These are phyloP conservation scores for Melanerpes formicivorus DNA, from an alignment of 2,113 vertebrate species.

Conservation along the genomic window DNA sequence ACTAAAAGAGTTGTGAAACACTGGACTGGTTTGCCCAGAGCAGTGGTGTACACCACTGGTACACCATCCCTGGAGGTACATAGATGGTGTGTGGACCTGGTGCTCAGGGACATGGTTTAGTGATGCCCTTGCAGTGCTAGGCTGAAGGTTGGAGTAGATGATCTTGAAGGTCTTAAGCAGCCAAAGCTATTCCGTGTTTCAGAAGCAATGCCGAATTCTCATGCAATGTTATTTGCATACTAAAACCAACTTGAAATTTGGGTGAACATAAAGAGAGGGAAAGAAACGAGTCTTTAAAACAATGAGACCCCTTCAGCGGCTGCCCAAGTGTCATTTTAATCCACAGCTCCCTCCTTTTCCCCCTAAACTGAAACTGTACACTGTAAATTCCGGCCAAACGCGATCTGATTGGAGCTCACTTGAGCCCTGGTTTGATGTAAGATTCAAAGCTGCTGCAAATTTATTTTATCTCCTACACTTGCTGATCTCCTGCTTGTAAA, in stretches of 20 bases:
- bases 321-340: not conserved
- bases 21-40: too few relatives aligned
- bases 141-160: too few relatives aligned
- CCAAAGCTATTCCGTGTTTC: not conserved
- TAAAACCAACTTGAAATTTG: constrained; percentile 22
- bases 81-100: too few relatives aligned
- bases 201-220: constrained; percentile 22
- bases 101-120: too few relatives aligned
- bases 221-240: not conserved
- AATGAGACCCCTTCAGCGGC: not conserved
- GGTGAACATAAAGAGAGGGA: not conserved
- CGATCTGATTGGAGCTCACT: constrained; percentile 80
- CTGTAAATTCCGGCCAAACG: constrained; percentile 76
- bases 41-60: too few relatives aligned
- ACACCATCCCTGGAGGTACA: too few relatives aligned
- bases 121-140: too few relatives aligned
- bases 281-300: not conserved
- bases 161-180: too few relatives aligned
- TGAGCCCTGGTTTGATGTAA: constrained; percentile 82
- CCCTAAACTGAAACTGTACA: constrained; percentile 55
- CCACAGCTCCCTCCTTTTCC: not conserved
- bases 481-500: constrained; percentile 88
- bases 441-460: constrained; percentile 93
- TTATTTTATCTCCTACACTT: constrained; percentile 90
- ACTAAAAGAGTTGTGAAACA: too few relatives aligned